Base-by-base conservation (phyloP, 2,888 invertebrate species). In the Nephrotoma appendiculata region DNA sequence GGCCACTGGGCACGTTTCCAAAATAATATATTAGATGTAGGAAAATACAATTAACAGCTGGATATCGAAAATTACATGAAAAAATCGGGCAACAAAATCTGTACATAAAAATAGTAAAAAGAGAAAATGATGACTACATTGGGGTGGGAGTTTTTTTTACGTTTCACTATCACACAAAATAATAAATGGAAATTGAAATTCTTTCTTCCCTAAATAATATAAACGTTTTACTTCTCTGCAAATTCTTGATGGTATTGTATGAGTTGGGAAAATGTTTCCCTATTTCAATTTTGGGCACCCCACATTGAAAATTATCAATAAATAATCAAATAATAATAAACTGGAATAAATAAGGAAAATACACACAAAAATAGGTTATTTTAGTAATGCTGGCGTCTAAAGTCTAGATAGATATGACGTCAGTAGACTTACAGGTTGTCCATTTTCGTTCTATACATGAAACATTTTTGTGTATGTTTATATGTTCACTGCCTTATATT, bases 371-470 rank as follows among this genome's bases (percentile, higher is more conserved):
- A 71, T 71, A 71, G 71, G 71, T 71, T 71, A 71, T 19, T 31
- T 71, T 71, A 71, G 71, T 71, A 71, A 71, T 31, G 71, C 9
- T 71, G 84, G 84, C 84, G 84, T 43, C 84, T n/a, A 84, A 15
- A 84, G 84, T 84, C 84, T 84, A 84, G 9, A 43, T 43, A n/a
- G 1, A 84, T 41, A 41, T 84, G 84, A 84, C 84, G 84, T 84
- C 84, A 84, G 84, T 84, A 84, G 84, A 84, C 84, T 12, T 84
- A 84, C 84, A 84, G 84, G 84, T 84, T 84, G 84, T 84, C 84
- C 84, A 43, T 84, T 83, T 42, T 84, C 31, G 31, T 71, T 19
- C 19, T 71, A 31, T 31, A 71, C n/a, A 31, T 31, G 71, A 71
- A 71, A n/a, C 31, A 31, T 3, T 71, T 71, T 71, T 71, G 71